phyloP scores from a whole-genome alignment of 2,888 invertebrate genomes.

The Corbicula japonica region DNA sequence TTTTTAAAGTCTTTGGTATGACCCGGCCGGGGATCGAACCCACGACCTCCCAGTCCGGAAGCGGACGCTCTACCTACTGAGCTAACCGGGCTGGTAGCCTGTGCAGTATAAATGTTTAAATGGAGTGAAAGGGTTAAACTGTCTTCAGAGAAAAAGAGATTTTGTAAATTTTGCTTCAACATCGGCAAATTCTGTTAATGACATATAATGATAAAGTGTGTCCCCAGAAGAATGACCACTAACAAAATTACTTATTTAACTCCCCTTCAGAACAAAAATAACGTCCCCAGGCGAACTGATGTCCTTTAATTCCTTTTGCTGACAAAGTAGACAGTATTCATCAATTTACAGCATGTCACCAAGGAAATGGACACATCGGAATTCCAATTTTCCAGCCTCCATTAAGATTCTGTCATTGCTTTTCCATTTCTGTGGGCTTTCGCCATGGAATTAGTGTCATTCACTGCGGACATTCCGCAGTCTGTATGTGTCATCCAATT shows the following conservation, averaged over 20 bases:
- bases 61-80: no score
- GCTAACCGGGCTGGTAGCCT: no score
- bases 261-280: background rate
- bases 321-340: constrained; percentile 14
- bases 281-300: constrained; percentile 2
- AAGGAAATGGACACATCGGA: constrained; percentile 3
- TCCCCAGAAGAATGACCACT: background rate
- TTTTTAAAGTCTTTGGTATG: no score
- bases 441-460: constrained; percentile 8
- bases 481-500: constrained; percentile 23
- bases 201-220: constrained; percentile 4
- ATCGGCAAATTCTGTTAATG: constrained; percentile 4
- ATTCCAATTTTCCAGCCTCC: constrained; percentile 20
- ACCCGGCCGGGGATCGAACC: no score
- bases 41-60: no score
- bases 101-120: no score
- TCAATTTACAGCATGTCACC: constrained; percentile 19
- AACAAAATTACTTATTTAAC: constrained; percentile 1
- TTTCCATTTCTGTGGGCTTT: constrained; percentile 6
- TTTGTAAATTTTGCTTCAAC: background rate
- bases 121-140: no score
- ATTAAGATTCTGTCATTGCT: constrained; percentile 19
- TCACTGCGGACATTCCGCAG: background rate
- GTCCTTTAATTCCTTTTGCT: constrained; percentile 11
- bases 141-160: constrained; percentile 4